Evolutionary conservation across 2,797 vertebrate genomes (phyloP), one percentile per base, ranked within the genome.

Genomic region (Urocyon cinereoargenteus): DNA sequence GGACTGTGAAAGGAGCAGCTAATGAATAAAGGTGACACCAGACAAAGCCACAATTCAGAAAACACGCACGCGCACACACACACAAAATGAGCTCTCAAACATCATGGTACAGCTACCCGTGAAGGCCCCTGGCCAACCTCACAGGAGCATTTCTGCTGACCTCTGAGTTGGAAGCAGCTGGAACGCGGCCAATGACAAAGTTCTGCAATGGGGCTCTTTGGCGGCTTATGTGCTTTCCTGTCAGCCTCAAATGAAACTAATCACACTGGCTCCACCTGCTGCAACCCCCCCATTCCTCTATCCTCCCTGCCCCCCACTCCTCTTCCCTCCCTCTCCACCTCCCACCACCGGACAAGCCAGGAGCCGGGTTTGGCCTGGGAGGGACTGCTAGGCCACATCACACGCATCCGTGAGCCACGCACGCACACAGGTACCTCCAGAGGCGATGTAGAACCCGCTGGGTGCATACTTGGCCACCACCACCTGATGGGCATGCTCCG

Each of bases 401-500:
- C 18, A 0, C 0, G 40, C 0, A 0, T 14, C 18, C 66, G 49
- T 3, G 12, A 34, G 0, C 0, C 4, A 93, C 40, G 85, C 55
- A 19, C 92, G 1, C 14, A 0, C 22, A 53, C 34, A 73, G 9
- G 87, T 99, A 99, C 99, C 99, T 99, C 99, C 99, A 36, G 99
- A 99, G n/a, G 99, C 99, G 53, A 99, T 99, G 99, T 99, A 99
- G 99, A 99, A 99, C 45, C 99, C 99, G 90, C 99, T 99, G 97
- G 99, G 99, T 4, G 99, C 98, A 21, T 99, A 99, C 97, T 99
- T 99, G 96, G 99, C 99, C 97, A 99, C 99, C 61, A 98, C 98
- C n/a, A 99, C 99, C 84, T 98, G 98, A 97, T 99, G 99, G 70
- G 99, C 99, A 51, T 99, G 99, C 97, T 99, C 99, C 0, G 99